Evolutionary conservation across 1,140 invertebrate species (phyloP), one percentile per base, ranked within the genome.

Genomic region (Eumeta japonica): DNA sequence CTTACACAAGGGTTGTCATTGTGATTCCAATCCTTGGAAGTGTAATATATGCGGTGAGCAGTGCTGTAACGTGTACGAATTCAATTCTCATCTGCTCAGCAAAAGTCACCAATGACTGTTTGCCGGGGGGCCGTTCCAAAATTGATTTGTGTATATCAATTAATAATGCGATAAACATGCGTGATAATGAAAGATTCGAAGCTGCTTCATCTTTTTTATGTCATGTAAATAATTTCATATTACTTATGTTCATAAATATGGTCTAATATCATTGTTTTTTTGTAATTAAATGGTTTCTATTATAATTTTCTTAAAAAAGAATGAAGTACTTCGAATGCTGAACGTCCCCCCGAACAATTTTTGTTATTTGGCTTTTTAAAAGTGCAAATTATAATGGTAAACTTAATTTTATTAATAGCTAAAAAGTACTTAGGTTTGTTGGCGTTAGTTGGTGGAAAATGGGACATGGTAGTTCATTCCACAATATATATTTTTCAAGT

Each of bases 31-130:
- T 78, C 94, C 94, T 0, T 97, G 93, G 92, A 94, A 94, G 71
- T 98, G 95, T 75, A 97, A 97, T 77, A 91, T 97, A 48, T 98
- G 95, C 70, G 93, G 93, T 16, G 89, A 94, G 70, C 85, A 89
- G 55, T 94, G 91, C 67, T 87, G 84, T 58, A 94, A 95, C 59
- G 86, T 94, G 18, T 96, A 97, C 73, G 91, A 96, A 72, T 98
- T 98, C 77, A 94, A 95, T 78, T 92, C 92, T 46, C 95, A 98
- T 83, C 81, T 96, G 59, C 78, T 95, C 41, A 94, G 90, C 73
- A 92, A 93, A 64, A 90, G 88, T 70, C 92, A 94, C 77, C 89
- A 92, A 79, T 87, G 71, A 78, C 59, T 73, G 64, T 62, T 65
- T 57, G 64, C 64, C 16, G 68, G 68, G 68, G 68, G 68, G 62